Conservation (phyloP, 2,888 invertebrate genomes). For the Drosophila anceps region DNA sequence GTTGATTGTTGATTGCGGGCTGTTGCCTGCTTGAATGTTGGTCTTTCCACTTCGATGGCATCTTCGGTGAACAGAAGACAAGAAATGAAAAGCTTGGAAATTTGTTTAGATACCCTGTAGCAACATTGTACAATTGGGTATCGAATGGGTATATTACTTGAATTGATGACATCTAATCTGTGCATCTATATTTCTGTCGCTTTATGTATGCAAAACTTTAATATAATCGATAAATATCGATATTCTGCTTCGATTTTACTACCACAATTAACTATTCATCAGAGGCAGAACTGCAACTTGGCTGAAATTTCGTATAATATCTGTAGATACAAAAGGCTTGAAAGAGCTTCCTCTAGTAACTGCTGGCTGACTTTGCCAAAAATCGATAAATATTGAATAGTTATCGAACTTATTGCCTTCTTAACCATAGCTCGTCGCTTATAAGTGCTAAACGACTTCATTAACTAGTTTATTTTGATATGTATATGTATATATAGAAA, state of each 20-base stretch:
- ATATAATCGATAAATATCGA: background rate
- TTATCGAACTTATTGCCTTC: background rate
- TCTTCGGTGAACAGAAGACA: conserved; percentile 34
- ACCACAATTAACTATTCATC: background rate
- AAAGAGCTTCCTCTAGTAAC: no score
- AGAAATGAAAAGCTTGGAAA: conserved; percentile 12
- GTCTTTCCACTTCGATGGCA: conserved; percentile 64
- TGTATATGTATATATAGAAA: no score
- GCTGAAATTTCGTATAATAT: background rate
- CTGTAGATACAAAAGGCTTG: no score
- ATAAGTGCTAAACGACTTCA: background rate
- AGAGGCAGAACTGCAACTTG: background rate
- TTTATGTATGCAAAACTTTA: background rate
- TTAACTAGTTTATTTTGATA: no score
- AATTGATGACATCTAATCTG: background rate
- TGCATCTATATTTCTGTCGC: no score
- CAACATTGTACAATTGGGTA: background rate
- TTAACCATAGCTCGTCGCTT: background rate
- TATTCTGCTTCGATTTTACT: background rate
- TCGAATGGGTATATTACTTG: background rate
- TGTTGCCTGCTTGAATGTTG: conserved; percentile 34
- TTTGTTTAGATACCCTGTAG: conserved; percentile 2
- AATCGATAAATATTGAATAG: conserved; percentile 6
- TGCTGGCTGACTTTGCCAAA: background rate
- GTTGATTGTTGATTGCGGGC: conserved; percentile 35